phyloP scores from a whole-genome alignment of 2,797 vertebrate species.

The Gymnoscopelus braueri region DNA sequence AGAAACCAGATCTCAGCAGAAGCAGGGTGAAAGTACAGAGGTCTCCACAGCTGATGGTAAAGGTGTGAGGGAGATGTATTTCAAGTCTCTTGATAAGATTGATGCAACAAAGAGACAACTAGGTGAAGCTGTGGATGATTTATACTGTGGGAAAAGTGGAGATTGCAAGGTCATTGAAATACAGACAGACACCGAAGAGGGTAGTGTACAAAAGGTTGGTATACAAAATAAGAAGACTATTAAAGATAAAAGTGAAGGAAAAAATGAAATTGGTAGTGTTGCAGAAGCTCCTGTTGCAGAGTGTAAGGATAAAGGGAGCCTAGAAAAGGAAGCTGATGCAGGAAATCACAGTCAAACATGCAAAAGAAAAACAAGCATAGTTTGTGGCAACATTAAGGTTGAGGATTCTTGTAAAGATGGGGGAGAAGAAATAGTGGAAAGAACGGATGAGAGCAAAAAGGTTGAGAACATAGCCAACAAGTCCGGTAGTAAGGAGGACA shows the following conservation, averaged over 20 bases:
- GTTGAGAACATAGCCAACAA: constrained; percentile 18
- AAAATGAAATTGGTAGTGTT: constrained; percentile 27
- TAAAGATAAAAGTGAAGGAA: constrained; percentile 20
- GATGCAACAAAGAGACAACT: constrained; percentile 48
- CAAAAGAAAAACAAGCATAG: constrained; percentile 19
- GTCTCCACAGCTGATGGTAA: constrained; percentile 60
- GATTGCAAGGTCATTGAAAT: constrained; percentile 58
- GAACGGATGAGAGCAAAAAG: constrained; percentile 7
- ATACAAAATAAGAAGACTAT: constrained; percentile 17
- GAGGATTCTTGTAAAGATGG: constrained; percentile 6
- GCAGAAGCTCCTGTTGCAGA: constrained; percentile 1
- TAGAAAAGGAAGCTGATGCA: constrained; percentile 25
- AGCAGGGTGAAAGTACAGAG: constrained; percentile 52
- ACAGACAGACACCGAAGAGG: constrained; percentile 37
- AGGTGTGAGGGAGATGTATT: constrained; percentile 77
- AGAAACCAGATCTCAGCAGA: constrained; percentile 58
- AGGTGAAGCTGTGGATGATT: constrained; percentile 26
- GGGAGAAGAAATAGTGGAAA: constrained; percentile 21
- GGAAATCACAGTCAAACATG: constrained; percentile 28
- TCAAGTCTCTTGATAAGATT: constrained; percentile 66
- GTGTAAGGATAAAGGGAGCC: constrained; percentile 16
- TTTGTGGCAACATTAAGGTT: constrained; percentile 12
- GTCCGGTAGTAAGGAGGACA: constrained; percentile 19
- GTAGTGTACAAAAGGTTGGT: constrained; percentile 6
- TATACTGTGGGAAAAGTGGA: constrained; percentile 28